Conservation (phyloP, 2,113 vertebrate species). For the Petaurus breviceps region DNA sequence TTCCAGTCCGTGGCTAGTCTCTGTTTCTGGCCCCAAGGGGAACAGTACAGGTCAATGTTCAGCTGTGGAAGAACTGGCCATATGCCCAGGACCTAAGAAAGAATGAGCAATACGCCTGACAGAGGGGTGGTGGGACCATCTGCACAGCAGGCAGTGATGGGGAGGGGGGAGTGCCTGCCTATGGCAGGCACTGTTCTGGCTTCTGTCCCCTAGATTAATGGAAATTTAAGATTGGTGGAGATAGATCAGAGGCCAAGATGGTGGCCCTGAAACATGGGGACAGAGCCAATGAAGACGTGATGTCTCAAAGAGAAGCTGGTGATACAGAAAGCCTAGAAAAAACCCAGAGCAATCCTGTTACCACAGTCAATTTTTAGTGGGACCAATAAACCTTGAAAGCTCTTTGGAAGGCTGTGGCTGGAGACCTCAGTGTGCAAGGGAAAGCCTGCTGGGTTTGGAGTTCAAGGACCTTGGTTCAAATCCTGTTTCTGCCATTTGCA, state of each 20-base stretch:
- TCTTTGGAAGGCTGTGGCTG: not conserved
- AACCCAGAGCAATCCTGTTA: no score
- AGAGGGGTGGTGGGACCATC: not conserved
- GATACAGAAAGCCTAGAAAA: not conserved
- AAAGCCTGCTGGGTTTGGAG: not conserved
- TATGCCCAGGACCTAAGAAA: not conserved
- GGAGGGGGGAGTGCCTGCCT: no score
- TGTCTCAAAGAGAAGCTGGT: not conserved
- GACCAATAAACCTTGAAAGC: not conserved
- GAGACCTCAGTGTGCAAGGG: not conserved
- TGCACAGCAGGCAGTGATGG: not conserved
- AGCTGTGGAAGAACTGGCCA: not conserved
- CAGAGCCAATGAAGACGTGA: not conserved
- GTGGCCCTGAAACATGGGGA: not conserved
- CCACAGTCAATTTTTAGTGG: not conserved
- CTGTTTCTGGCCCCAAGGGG: not conserved
- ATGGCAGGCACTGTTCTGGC: not conserved
- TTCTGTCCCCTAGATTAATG: not conserved
- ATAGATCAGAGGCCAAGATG: not conserved
- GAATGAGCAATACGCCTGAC: not conserved
- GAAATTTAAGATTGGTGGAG: not conserved
- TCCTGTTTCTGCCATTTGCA: not conserved
- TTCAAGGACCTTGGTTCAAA: not conserved
- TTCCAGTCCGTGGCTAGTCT: not conserved
- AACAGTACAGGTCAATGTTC: not conserved